Evolutionary conservation across 2,797 vertebrate species (phyloP).

Genomic region (Amblyopsis hoosieri): DNA sequence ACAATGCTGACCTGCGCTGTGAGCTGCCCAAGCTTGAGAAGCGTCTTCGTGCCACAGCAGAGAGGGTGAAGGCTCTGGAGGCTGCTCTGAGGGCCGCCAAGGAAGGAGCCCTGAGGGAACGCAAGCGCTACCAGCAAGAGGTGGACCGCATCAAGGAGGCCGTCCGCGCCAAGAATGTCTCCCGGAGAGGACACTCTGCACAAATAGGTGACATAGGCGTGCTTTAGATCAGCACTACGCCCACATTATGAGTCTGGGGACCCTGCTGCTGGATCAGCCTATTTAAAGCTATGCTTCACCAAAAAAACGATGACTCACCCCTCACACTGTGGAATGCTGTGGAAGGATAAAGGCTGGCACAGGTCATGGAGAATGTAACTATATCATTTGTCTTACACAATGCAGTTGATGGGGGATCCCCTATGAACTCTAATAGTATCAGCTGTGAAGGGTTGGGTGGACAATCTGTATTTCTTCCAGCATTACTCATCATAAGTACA

Average conservation of each 20-base stretch:
- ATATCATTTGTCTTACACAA: too few relatives aligned
- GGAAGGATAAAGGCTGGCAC: too few relatives aligned
- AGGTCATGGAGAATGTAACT: too few relatives aligned
- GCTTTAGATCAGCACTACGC: too few relatives aligned
- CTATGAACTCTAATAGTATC: too few relatives aligned
- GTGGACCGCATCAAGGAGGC: conserved; percentile 96
- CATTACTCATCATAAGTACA: too few relatives aligned
- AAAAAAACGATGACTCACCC: background rate
- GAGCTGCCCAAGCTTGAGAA: conserved; percentile 97
- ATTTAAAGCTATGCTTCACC: too few relatives aligned
- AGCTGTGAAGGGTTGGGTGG: too few relatives aligned
- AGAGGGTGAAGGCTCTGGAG: conserved; percentile 92
- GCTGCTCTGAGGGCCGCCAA: conserved; percentile 88
- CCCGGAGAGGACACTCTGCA: conserved; percentile 85
- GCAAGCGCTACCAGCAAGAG: conserved; percentile 95
- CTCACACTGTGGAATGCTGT: background rate
- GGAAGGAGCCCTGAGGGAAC: conserved; percentile 87
- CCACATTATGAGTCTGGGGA: too few relatives aligned
- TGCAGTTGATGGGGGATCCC: too few relatives aligned
- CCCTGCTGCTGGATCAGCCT: too few relatives aligned
- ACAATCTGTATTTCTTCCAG: too few relatives aligned
- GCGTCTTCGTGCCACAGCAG: conserved; percentile 90
- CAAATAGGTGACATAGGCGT: conserved; percentile 77
- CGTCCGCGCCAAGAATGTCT: conserved; percentile 87
- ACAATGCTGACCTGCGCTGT: conserved; percentile 97